These are phyloP conservation scores for Xenopus laevis DNA, from an alignment of 2,113 vertebrate species.

Conservation along the genomic window DNA sequence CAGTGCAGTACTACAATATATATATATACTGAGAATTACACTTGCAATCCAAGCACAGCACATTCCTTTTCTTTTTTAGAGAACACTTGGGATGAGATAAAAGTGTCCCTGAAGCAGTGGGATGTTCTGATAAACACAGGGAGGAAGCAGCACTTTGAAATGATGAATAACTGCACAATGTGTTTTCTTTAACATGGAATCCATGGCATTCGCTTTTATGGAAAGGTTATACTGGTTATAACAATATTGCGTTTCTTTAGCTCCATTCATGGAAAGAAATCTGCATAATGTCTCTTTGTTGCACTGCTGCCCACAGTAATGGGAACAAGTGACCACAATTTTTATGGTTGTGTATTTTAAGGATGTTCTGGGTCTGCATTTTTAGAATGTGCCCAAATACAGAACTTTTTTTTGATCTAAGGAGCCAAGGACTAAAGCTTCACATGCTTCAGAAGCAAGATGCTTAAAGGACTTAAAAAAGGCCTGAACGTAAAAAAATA, in stretches of 20 bases:
- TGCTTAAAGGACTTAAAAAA: too few relatives aligned
- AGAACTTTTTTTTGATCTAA: background rate
- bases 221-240: background rate
- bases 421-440: background rate
- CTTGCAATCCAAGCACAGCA: background rate
- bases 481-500: too few relatives aligned
- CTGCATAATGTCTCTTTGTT: background rate
- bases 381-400: constrained; percentile 1
- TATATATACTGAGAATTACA: background rate
- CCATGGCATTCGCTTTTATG: constrained; percentile 8
- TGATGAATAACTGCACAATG: constrained; percentile 7
- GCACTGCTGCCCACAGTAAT: background rate
- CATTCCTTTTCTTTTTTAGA: constrained; percentile 1
- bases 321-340: background rate
- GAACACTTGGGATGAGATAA: constrained; percentile 1
- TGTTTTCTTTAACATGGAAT: constrained; percentile 12
- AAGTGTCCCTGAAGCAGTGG: background rate
- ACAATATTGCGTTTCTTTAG: constrained; percentile 5
- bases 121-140: constrained; percentile 10
- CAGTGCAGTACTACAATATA: background rate
- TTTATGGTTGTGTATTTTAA: background rate
- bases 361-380: background rate
- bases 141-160: constrained; percentile 9
- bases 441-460: too few relatives aligned
- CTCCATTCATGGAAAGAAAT: background rate